A percentile compares a stretch with the other conserved stretches of the same genome.
These are phyloP conservation scores for Andrena cerasifolii DNA, from an alignment of 1,140 invertebrate genomes.

Conservation along the genomic window DNA sequence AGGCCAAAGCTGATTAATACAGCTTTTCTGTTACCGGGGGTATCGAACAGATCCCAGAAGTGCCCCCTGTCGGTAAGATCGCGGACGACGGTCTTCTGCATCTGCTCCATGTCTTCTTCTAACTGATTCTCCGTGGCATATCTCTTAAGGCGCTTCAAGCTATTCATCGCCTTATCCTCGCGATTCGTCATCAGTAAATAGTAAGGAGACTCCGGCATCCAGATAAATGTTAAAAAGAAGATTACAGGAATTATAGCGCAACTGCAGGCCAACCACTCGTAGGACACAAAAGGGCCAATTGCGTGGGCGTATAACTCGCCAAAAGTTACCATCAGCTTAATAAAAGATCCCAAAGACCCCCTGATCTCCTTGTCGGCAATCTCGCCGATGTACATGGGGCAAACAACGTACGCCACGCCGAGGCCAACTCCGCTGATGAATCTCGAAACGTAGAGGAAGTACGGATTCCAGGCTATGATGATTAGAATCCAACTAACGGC, in stretches of 20 bases:
- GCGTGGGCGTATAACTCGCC: constrained; percentile 84
- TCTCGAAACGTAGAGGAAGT: constrained; percentile 80
- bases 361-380: constrained; percentile 87
- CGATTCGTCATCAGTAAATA: constrained; percentile 75
- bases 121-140: constrained; percentile 62
- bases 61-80: constrained; percentile 73
- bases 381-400: constrained; percentile 88
- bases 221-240: constrained; percentile 85
- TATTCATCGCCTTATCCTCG: constrained; percentile 75
- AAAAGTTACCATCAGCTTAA: constrained; percentile 87
- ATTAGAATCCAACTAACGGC: constrained; percentile 82
- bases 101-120: constrained; percentile 75
- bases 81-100: constrained; percentile 73
- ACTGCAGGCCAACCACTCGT: constrained; percentile 81
- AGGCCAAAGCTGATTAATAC: constrained; percentile 83
- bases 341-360: constrained; percentile 86
- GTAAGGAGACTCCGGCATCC: constrained; percentile 88
- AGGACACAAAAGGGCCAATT: constrained; percentile 83
- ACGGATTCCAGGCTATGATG: constrained; percentile 69
- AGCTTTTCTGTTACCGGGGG: constrained; percentile 78
- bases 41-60: constrained; percentile 78
- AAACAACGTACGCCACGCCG: constrained; percentile 81
- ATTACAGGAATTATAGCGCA: constrained; percentile 82
- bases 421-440: constrained; percentile 83
- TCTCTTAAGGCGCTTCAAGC: constrained; percentile 79